A percentile compares a stretch with the other conserved stretches of the same genome.
Conservation (phyloP, 30 jellyfish, hydroid and myxozoan genomes). For the Pelagia noctiluca region DNA sequence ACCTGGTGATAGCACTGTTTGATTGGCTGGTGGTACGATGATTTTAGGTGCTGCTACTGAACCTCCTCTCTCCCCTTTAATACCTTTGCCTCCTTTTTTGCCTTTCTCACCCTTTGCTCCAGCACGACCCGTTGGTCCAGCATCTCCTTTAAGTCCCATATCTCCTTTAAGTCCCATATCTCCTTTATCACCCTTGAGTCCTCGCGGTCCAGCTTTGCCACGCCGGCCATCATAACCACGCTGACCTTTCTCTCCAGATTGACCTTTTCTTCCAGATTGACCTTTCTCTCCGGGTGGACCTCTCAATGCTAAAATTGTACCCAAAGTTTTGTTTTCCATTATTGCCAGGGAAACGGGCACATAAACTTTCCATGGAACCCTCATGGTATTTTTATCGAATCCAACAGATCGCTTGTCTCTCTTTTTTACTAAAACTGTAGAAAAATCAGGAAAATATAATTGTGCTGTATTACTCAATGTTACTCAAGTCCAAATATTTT, state of each 20-base stretch:
- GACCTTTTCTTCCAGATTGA: constrained; percentile 16
- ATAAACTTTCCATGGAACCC: background rate
- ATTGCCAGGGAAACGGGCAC: background rate
- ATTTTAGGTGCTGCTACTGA: constrained; percentile 30
- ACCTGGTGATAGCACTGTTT: constrained; percentile 1
- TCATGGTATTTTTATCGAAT: background rate
- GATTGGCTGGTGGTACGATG: constrained; percentile 21
- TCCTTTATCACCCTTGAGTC: constrained; percentile 6
- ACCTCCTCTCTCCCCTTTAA: constrained; percentile 11
- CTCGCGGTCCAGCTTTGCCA: constrained; percentile 43
- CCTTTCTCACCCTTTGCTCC: constrained; percentile 20
- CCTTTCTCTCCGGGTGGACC: constrained; percentile 24
- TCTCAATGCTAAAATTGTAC: background rate
- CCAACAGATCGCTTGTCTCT: background rate
- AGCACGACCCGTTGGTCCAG: constrained; percentile 6
- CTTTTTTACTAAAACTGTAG: background rate
- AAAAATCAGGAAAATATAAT: too few species aligned
- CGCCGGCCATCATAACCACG: constrained; percentile 1
- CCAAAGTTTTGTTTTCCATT: background rate
- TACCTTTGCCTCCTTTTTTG: constrained; percentile 7
- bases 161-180: constrained; percentile 8
- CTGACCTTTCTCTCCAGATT: constrained; percentile 23
- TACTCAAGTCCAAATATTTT: too few species aligned
- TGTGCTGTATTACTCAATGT: background rate
- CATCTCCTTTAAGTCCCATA: background rate